phyloP scores from a whole-genome alignment of 2,888 invertebrate genomes.

The Lamellibrachia columna region DNA sequence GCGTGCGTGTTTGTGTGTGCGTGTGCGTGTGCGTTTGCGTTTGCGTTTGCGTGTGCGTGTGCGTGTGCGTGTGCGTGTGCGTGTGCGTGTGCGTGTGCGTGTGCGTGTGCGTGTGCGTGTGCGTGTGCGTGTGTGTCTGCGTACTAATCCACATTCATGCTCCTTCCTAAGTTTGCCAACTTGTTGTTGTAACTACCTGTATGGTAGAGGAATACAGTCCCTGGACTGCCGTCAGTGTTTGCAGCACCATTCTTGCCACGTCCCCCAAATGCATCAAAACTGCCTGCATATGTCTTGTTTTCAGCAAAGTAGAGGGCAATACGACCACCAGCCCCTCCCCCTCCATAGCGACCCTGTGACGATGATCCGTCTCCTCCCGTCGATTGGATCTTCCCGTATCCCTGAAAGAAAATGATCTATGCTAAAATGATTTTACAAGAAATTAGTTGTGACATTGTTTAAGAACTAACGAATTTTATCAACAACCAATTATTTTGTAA shows the following conservation, averaged over 20 bases:
- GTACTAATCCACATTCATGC: too few species aligned
- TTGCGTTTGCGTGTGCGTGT: too few species aligned
- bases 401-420: slow-evolving; percentile 38
- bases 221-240: slow-evolving; percentile 47
- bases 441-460: too few species aligned
- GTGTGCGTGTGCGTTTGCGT: too few species aligned
- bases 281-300: slow-evolving; percentile 33
- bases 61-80: too few species aligned
- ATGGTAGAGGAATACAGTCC: slow-evolving; percentile 53
- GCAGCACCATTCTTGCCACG: not conserved
- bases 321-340: slow-evolving; percentile 53
- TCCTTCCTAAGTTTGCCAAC: not conserved
- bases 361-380: slow-evolving; percentile 46
- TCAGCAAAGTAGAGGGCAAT: slow-evolving; percentile 43
- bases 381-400: slow-evolving; percentile 50
- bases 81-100: too few species aligned
- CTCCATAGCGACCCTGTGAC: slow-evolving; percentile 24
- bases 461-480: too few species aligned
- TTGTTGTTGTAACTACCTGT: slow-evolving; percentile 49
- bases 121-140: too few species aligned
- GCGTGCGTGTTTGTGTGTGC: too few species aligned
- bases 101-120: too few species aligned
- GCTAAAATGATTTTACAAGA: not conserved
- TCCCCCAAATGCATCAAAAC: slow-evolving; percentile 47
- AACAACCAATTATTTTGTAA: too few species aligned